These are phyloP conservation scores for Panagrolaimus sp. DNA, from an alignment of 1,140 invertebrate genomes.

Conservation along the genomic window DNA sequence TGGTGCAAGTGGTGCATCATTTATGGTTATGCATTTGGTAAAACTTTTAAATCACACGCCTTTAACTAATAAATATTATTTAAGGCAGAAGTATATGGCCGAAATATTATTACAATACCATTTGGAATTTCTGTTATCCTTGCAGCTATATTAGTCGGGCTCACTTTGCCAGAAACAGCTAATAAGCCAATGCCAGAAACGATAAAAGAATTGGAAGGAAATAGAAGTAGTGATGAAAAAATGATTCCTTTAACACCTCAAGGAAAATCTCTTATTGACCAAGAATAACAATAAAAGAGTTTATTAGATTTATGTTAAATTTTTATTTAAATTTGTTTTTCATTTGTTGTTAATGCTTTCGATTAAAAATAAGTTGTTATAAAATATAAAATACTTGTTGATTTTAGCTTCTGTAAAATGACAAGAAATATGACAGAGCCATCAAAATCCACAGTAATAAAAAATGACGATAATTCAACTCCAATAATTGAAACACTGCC, in stretches of 20 bases:
- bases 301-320: too few species aligned
- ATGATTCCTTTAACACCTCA: too few species aligned
- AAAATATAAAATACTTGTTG: too few species aligned
- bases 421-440: neutral
- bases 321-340: too few species aligned
- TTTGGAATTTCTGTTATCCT: conserved; percentile 43
- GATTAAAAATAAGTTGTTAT: too few species aligned
- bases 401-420: too few species aligned
- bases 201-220: conserved; percentile 50
- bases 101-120: conserved; percentile 43
- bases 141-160: conserved; percentile 44
- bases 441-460: neutral
- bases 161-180: conserved; percentile 56
- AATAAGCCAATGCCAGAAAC: conserved; percentile 52
- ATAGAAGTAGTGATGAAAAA: too few species aligned
- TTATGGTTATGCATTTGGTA: conserved; percentile 58
- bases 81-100: conserved; percentile 3
- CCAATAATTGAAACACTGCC: neutral
- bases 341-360: too few species aligned
- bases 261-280: too few species aligned
- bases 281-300: too few species aligned
- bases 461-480: neutral
- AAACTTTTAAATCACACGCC: conserved; percentile 17
- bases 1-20: conserved; percentile 61
- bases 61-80: neutral